phyloP scores from a whole-genome alignment of 2,888 invertebrate species.

The Cephalotes varians region DNA sequence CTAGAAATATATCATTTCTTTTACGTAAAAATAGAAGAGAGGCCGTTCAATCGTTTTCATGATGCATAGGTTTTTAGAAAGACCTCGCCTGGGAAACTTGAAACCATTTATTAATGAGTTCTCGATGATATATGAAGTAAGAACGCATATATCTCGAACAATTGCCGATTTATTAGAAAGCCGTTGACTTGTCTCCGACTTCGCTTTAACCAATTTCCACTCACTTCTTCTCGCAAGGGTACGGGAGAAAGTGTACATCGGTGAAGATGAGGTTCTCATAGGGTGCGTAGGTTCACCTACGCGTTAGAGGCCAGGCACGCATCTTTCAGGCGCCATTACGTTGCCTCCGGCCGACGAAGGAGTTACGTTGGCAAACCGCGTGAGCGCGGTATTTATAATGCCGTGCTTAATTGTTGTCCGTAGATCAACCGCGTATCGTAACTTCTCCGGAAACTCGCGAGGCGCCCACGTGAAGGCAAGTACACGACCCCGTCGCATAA shows the following conservation, averaged over 20 bases:
- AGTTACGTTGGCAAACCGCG: slow-evolving; percentile 68
- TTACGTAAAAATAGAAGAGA: too few species aligned
- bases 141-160: slow-evolving; percentile 20
- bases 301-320: slow-evolving; percentile 66
- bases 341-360: slow-evolving; percentile 72
- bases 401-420: slow-evolving; percentile 79
- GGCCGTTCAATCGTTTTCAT: neutral
- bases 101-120: slow-evolving; percentile 19
- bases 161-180: slow-evolving; percentile 36
- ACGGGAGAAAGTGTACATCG: slow-evolving; percentile 18
- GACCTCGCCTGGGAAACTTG: slow-evolving; percentile 19
- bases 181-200: slow-evolving; percentile 61
- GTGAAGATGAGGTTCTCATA: slow-evolving; percentile 60
- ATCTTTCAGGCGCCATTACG: slow-evolving; percentile 72
- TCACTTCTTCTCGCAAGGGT: slow-evolving; percentile 17
- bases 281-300: slow-evolving; percentile 76
- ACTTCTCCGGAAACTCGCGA: slow-evolving; percentile 72
- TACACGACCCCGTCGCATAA: slow-evolving; percentile 65
- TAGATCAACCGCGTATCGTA: slow-evolving; percentile 78
- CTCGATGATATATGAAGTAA: slow-evolving; percentile 38
- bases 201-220: slow-evolving; percentile 44
- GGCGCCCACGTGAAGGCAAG: slow-evolving; percentile 74
- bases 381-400: slow-evolving; percentile 77
- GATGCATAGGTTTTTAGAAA: slow-evolving; percentile 3
- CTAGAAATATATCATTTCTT: neutral